Conservation (phyloP, 2,797 vertebrate species). For the Botia kubotai region DNA sequence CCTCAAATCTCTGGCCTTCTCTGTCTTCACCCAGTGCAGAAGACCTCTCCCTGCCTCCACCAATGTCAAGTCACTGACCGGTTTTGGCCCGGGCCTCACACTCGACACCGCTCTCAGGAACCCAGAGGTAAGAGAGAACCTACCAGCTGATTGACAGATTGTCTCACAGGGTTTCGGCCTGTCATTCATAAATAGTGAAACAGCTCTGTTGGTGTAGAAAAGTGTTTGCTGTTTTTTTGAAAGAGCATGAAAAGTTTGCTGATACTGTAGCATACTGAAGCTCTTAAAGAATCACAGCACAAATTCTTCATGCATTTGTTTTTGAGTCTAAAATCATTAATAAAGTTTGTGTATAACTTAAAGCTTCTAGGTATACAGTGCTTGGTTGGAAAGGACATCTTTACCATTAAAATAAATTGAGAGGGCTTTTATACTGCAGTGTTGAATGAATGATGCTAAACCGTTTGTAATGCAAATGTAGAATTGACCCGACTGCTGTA, state of each 20-base stretch:
- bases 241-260: neutral
- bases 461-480: too few species aligned
- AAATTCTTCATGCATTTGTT: neutral
- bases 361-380: neutral
- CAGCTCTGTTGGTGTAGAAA: neutral
- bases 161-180: neutral
- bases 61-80: constrained; percentile 95
- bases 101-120: constrained; percentile 93
- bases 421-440: neutral
- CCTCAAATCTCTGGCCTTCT: constrained; percentile 96
- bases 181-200: neutral
- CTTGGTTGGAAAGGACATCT: neutral
- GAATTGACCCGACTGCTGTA: too few species aligned
- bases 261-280: neutral
- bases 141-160: too few species aligned
- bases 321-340: neutral
- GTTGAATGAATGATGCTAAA: neutral
- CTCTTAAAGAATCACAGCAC: neutral
- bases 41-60: constrained; percentile 93
- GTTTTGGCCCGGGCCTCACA: constrained; percentile 94
- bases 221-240: neutral
- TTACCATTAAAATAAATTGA: too few species aligned
- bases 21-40: constrained; percentile 94
- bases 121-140: constrained; percentile 84
- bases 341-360: too few species aligned